Evolutionary conservation across 2,888 invertebrate species (phyloP), one percentile per base, ranked within the genome.

Genomic region (Busseola fusca): DNA sequence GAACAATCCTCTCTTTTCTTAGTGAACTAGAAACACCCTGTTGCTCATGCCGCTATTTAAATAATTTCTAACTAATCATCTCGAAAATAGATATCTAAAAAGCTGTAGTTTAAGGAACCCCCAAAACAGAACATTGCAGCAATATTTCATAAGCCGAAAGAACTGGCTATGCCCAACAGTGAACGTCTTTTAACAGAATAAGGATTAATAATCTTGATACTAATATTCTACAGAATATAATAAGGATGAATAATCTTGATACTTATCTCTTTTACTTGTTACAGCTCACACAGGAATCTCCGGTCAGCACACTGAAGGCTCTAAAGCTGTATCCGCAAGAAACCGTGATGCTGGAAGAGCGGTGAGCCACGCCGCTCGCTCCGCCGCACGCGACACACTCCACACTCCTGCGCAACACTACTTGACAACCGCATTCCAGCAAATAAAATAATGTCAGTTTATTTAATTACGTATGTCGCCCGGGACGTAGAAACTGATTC

Each of bases 241-340:
- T 50, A 52, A 14, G 12, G n/a, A 50, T 52, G 52, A 27, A 54
- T 57, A 57, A 21, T 34, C 30, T 34, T 57, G 21, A 57, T 21
- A 57, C 7, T 12, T 21, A 30, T 34, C 10, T 34, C 30, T 52
- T 27, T 27, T 30, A 62, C 14, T 62, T 62, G 9, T 62, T 63
- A 9, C 96, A 98, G 98, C 95, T 98, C 82, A 98, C 98, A 80
- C 96, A 97, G 81, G 96, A 98, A 93, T 97, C 98, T 93, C 95
- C 96, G 60, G 96, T 95, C 88, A 97, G 97, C 92, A 98, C 98
- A 77, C 95, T 99, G 85, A 96, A 97, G 91, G 97, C 97, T 85
- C 96, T 99, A 85, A 98, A 98, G 93, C 96, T 99, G 87, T 98
- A 97, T 94, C 98, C 98, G 68, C 99, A 99, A 96, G 99, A 99